Evolutionary conservation across 1,140 invertebrate genomes (phyloP), one percentile per base, ranked within the genome.

Genomic region (Drosophila equinoxialis): DNA sequence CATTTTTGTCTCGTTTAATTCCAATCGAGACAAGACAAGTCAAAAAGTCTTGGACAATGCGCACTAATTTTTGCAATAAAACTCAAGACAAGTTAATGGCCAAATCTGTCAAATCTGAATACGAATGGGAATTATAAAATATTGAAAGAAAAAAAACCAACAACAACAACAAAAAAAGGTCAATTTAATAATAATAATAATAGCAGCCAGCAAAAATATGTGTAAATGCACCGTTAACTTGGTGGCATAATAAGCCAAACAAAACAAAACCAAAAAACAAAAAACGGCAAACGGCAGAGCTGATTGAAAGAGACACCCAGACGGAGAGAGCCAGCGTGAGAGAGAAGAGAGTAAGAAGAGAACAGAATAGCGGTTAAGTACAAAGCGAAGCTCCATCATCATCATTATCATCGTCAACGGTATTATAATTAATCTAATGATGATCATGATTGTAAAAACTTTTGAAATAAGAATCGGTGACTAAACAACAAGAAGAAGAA

Each of bases 171-270:
- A 4, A 23, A 51, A 87, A 85, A 89, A 89, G 84, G 84, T 89
- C 84, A 89, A 89, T 81, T 87, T 89, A 73, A 89, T 89, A 89
- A 87, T 89, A 73, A 89, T 89, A 89, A 87, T 74, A 79, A 74
- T 59, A 73, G 68, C 55, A 80, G 68, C 63, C 37, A 39, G 37
- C 37, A 39, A 11, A 39, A 77, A 62, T 37, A 65, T 45, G 30
- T 41, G 14, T n/a, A 39, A 80, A 89, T 80, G 84, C 84, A 89
- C 84, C 84, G 84, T 89, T 89, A 89, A 51, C 62, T 78, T 6
- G 79, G 11, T 89, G 84, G 80, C 77, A 89, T 83, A 87, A 89
- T 79, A 73, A 57, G 60, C 57, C 68, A 14, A 30, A 33, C 2
- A 14, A 42, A 60, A 39, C 3, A 23, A 37, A 60, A 17, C 17